These are phyloP conservation scores for Brachionus koreanus DNA, from an alignment of 1,140 invertebrate species.

Conservation along the genomic window DNA sequence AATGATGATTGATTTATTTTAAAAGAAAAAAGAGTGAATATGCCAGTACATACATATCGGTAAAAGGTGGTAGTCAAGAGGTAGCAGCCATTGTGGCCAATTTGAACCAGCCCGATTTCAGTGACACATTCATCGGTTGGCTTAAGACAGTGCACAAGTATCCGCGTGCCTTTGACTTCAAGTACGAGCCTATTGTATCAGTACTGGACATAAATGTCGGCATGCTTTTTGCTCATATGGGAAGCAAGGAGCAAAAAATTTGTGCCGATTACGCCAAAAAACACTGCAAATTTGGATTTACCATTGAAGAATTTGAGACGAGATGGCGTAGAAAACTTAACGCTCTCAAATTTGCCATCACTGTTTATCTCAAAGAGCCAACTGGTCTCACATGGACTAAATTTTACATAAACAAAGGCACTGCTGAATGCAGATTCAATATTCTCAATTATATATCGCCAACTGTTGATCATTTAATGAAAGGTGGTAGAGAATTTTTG, in stretches of 20 bases:
- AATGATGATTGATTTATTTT: not conserved
- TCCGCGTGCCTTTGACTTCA: constrained; percentile 38
- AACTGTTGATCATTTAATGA: not conserved
- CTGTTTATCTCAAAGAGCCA: constrained; percentile 35
- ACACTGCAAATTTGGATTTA: constrained; percentile 41
- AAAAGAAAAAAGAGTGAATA: constrained; percentile 34
- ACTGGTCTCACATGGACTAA: constrained; percentile 38
- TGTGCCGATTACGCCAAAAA: constrained; percentile 23
- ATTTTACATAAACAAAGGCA: constrained; percentile 37
- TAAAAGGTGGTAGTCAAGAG: constrained; percentile 41
- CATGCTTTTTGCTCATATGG: not conserved
- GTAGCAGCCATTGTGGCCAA: constrained; percentile 41
- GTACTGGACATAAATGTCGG: constrained; percentile 16
- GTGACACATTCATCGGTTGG: constrained; percentile 19
- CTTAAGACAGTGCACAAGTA: constrained; percentile 37
- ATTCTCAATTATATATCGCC: constrained; percentile 38
- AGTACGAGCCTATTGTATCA: constrained; percentile 38
- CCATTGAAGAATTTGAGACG: constrained; percentile 18
- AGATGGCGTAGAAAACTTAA: constrained; percentile 8
- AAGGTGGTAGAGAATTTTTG: not conserved
- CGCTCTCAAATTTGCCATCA: constrained; percentile 38
- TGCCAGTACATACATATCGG: constrained; percentile 29
- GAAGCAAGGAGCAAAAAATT: not conserved
- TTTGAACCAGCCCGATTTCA: constrained; percentile 28
- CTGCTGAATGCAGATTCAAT: constrained; percentile 10